phyloP scores from a whole-genome alignment of 2,113 vertebrate genomes.

The Peromyscus maniculatus region DNA sequence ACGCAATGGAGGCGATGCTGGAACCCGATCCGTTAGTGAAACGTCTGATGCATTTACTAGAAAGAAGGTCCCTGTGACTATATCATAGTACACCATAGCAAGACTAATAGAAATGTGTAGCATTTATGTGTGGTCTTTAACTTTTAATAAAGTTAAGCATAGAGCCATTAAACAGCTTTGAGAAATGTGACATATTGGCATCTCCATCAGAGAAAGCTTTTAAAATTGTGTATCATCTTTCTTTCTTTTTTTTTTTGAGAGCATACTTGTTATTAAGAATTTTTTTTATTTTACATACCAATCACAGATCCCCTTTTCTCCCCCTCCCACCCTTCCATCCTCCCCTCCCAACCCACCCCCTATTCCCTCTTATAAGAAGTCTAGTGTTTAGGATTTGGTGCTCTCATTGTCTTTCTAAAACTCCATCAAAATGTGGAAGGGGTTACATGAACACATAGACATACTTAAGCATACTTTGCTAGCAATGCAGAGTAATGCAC shows the following conservation, averaged over 20 bases:
- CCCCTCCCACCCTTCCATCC: too few species aligned
- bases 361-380: too few species aligned
- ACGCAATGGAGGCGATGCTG: neutral
- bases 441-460: accelerated
- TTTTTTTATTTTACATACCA: too few species aligned
- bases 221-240: neutral
- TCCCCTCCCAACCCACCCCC: too few species aligned
- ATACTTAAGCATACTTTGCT: neutral
- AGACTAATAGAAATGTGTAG: neutral
- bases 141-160: neutral
- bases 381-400: too few species aligned
- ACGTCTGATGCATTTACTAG: neutral
- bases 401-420: neutral
- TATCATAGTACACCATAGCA: neutral
- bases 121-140: neutral
- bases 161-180: neutral
- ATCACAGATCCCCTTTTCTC: too few species aligned
- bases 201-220: neutral
- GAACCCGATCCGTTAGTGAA: neutral
- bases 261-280: too few species aligned
- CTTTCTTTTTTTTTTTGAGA: too few species aligned
- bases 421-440: neutral
- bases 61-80: neutral
- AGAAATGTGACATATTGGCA: neutral
- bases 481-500: conserved; percentile 25